phyloP scores from a whole-genome alignment of 2,797 vertebrate species.

The Crypturellus tataupa region DNA sequence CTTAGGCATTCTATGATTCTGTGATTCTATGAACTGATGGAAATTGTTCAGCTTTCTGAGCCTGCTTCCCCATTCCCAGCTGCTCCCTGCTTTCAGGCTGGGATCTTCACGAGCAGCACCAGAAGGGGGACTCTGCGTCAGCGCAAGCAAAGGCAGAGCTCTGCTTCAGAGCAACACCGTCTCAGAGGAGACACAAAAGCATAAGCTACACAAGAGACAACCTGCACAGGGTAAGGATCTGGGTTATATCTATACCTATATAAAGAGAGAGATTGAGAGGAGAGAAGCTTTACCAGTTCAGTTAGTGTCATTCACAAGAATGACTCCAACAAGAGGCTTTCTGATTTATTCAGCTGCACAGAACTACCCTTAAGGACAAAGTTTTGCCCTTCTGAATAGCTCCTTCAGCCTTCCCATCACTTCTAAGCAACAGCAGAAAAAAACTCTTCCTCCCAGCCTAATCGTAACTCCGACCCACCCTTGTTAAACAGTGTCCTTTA shows the following conservation, averaged over 20 bases:
- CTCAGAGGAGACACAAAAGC: not conserved
- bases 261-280: too few species aligned
- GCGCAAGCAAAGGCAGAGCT: too few species aligned
- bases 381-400: not conserved
- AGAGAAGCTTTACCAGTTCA: not conserved
- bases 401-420: not conserved
- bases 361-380: not conserved
- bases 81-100: not conserved
- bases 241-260: fast-evolving
- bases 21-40: not conserved
- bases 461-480: not conserved
- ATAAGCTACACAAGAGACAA: not conserved
- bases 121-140: not conserved
- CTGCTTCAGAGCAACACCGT: too few species aligned
- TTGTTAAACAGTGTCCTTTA: not conserved
- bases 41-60: not conserved
- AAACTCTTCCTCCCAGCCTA: not conserved
- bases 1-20: too few species aligned
- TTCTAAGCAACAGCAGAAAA: not conserved
- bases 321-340: not conserved
- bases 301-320: not conserved
- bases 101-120: fast-evolving
- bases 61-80: not conserved
- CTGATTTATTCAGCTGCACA: not conserved
- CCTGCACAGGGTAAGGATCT: not conserved